Evolutionary conservation across 2,113 vertebrate species (phyloP), one percentile per base, ranked within the genome.

Genomic region (Azemiops feae): DNA sequence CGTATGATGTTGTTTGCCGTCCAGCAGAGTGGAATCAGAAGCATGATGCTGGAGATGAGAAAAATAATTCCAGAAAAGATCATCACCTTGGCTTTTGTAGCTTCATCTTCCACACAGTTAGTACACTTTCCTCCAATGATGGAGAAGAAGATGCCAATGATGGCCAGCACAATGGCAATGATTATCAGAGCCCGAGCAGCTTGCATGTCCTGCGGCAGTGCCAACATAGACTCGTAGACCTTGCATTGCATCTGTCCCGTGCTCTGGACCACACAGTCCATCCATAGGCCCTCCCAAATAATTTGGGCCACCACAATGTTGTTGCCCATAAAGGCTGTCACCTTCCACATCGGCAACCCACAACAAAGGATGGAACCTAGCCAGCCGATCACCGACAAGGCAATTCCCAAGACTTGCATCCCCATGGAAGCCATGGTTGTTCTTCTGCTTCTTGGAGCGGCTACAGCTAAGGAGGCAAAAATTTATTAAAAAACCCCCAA

Each of bases 221-320:
- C 98, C 90, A 99, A 97, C 95, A 98, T 23, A 0, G 99, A 99
- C 52, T 99, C 98, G 23, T 99, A 98, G 9, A 98, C 96, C 95
- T 98, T 98, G 96, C 99, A 99, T 95, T 98, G 98, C 94, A 99
- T 98, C 95, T 99, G 98, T 6, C 99, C 99, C 0, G 99, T 99
- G 97, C 99, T 99, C 97, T 99, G 98, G 87, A 98, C 98, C 97
- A 99, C 98, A 0, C 99, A 99, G 94, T 93, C 97, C 99, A 99
- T 99, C 99, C 99, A 99, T 97, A 99, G 98, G 47, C 99, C 99
- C 93, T 99, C 99, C 99, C 98, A 99, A 95, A 98, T 96, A 90
- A 96, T 98, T 97, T 99, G 98, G 0, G 99, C 98, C 4, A 98
- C 98, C 96, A 99, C 97, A 22, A 99, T 99, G 97, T 98, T 99